These are phyloP conservation scores for Guaruba guarouba DNA, from an alignment of 2,113 vertebrate species.

Conservation along the genomic window DNA sequence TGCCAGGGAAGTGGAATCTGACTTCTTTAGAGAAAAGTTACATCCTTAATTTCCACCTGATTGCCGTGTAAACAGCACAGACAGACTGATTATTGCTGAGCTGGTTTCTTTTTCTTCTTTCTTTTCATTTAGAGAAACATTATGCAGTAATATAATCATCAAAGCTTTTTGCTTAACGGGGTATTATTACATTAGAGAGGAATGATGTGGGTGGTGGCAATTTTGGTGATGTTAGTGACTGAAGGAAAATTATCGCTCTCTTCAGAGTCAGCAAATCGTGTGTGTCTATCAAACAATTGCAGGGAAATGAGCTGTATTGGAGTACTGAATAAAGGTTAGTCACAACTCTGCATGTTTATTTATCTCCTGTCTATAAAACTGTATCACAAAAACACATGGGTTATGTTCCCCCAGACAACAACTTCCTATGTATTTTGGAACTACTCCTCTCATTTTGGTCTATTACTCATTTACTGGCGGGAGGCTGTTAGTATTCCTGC, in stretches of 20 bases:
- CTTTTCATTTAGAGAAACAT: conserved; percentile 23
- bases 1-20: background rate
- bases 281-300: conserved; percentile 40
- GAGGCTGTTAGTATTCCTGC: background rate
- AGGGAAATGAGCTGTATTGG: conserved; percentile 20
- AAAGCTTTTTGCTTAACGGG: conserved; percentile 25
- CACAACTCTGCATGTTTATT: conserved; percentile 46
- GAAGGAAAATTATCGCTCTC: conserved; percentile 45
- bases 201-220: conserved; percentile 30
- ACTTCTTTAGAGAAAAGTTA: background rate
- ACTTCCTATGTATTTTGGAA: conserved; percentile 16
- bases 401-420: conserved; percentile 19
- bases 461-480: conserved; percentile 14
- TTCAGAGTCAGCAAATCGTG: conserved; percentile 39
- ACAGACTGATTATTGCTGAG: background rate
- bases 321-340: conserved; percentile 38
- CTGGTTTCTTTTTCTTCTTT: background rate
- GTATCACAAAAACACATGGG: background rate
- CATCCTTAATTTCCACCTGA: background rate
- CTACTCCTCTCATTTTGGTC: background rate
- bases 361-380: conserved; percentile 12
- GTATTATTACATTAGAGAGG: conserved; percentile 40
- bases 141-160: background rate
- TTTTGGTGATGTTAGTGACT: conserved; percentile 45
- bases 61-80: background rate